Evolutionary conservation across 2,797 vertebrate genomes (phyloP).

Genomic region (Pagetopsis macropterus): DNA sequence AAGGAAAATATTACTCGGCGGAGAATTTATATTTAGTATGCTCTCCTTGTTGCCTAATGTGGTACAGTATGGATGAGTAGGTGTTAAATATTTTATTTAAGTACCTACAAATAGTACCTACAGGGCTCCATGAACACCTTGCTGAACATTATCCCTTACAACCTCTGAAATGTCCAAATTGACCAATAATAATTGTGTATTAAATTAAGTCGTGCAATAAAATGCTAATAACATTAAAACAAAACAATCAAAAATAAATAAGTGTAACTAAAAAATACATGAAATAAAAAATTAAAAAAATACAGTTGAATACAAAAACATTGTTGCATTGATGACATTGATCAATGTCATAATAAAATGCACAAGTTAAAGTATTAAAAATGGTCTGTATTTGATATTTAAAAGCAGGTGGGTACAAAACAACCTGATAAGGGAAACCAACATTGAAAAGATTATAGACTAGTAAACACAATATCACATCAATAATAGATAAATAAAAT

Average conservation of each 20-base stretch:
- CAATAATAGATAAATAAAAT: slow-evolving; percentile 79
- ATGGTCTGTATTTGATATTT: slow-evolving; percentile 16
- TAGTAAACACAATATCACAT: slow-evolving; percentile 80
- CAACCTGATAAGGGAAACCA: slow-evolving; percentile 69
- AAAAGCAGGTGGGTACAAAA: slow-evolving; percentile 74
- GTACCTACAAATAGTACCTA: background rate
- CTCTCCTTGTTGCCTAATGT: background rate
- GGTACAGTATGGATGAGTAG: background rate
- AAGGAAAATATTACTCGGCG: background rate
- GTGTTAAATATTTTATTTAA: background rate
- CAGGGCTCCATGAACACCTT: too few species aligned
- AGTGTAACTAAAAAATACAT: background rate
- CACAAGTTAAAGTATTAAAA: background rate
- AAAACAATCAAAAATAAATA: background rate
- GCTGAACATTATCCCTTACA: too few species aligned
- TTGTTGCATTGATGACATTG: background rate
- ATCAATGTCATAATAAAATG: background rate
- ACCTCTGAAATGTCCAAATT: too few species aligned
- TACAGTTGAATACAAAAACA: too few species aligned
- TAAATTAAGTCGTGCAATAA: background rate
- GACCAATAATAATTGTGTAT: too few species aligned
- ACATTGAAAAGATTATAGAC: slow-evolving; percentile 66
- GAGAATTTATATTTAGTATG: background rate
- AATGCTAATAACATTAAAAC: background rate
- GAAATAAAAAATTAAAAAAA: too few species aligned